These are phyloP conservation scores for Sinocyclocheilus rhinocerous DNA, from an alignment of 2,113 vertebrate species.

Conservation along the genomic window DNA sequence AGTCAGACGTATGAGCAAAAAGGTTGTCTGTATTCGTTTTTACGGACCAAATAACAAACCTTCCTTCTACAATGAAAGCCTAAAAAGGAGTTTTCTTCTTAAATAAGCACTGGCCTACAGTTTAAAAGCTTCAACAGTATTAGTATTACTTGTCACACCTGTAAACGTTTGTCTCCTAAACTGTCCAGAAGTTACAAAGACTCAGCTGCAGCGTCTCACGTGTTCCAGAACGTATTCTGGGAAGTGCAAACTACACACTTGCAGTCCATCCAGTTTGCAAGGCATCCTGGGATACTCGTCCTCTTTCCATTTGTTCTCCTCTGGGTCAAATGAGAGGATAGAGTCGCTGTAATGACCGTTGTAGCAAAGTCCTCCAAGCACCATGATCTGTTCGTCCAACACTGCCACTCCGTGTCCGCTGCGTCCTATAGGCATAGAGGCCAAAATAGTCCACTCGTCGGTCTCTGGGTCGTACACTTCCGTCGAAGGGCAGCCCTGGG, in stretches of 20 bases:
- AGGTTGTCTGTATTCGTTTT: slow-evolving; percentile 41
- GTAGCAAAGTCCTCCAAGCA: slow-evolving; percentile 97
- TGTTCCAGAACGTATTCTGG: slow-evolving; percentile 97
- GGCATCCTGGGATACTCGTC: slow-evolving; percentile 99
- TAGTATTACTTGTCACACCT: slow-evolving; percentile 60
- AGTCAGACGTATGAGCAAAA: slow-evolving; percentile 62
- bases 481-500: slow-evolving; percentile 97
- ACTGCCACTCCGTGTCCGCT: slow-evolving; percentile 97
- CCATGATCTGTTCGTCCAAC: slow-evolving; percentile 97
- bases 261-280: slow-evolving; percentile 98
- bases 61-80: slow-evolving; percentile 48
- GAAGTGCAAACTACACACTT: slow-evolving; percentile 97
- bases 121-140: slow-evolving; percentile 63
- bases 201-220: slow-evolving; percentile 93
- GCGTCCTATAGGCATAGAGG: slow-evolving; percentile 97
- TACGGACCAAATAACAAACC: slow-evolving; percentile 55
- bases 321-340: slow-evolving; percentile 97
- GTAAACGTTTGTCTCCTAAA: slow-evolving; percentile 56
- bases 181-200: slow-evolving; percentile 42
- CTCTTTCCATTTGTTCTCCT: slow-evolving; percentile 99
- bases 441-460: slow-evolving; percentile 98
- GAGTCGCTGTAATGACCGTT: slow-evolving; percentile 99
- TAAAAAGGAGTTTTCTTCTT: slow-evolving; percentile 52
- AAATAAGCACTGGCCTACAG: slow-evolving; percentile 69
- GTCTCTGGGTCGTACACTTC: slow-evolving; percentile 95